These are phyloP conservation scores for Diprion similis DNA, from an alignment of 1,140 invertebrate genomes.

Conservation along the genomic window DNA sequence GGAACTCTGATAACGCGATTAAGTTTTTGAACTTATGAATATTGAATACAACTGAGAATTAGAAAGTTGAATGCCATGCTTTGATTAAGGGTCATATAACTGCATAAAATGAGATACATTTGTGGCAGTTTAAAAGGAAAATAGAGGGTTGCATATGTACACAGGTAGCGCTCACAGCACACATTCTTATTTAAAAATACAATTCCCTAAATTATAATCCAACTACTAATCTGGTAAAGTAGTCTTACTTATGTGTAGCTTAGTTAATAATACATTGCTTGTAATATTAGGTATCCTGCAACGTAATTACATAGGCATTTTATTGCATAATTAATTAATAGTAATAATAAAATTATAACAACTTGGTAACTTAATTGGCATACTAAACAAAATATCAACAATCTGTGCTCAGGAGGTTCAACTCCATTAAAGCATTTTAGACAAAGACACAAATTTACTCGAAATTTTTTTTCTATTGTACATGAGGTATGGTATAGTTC, in stretches of 20 bases:
- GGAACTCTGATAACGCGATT: too few relatives aligned
- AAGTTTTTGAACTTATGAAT: too few relatives aligned
- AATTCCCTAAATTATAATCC: conserved; percentile 23
- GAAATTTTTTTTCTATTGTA: too few relatives aligned
- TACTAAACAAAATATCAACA: conserved; percentile 12
- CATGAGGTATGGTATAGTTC: too few relatives aligned
- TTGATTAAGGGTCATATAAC: too few relatives aligned
- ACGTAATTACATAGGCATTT: background rate
- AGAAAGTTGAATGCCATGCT: too few relatives aligned
- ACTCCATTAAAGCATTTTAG: background rate
- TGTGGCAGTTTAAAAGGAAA: background rate
- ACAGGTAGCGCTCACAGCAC: conserved; percentile 38
- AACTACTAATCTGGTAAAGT: conserved; percentile 24
- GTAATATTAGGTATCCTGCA: conserved; percentile 8
- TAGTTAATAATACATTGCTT: conserved; percentile 20
- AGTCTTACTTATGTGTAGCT: conserved; percentile 24
- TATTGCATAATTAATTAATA: background rate
- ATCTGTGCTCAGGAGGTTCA: background rate
- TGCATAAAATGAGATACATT: too few relatives aligned
- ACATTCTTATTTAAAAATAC: conserved; percentile 43
- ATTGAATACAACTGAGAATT: too few relatives aligned
- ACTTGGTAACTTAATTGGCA: conserved; percentile 5
- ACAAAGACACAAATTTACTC: too few relatives aligned
- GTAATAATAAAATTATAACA: conserved; percentile 10
- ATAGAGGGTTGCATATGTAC: conserved; percentile 27